These are phyloP conservation scores for Herpetotheres cachinnans DNA, from an alignment of 2,113 vertebrate genomes.

Conservation along the genomic window DNA sequence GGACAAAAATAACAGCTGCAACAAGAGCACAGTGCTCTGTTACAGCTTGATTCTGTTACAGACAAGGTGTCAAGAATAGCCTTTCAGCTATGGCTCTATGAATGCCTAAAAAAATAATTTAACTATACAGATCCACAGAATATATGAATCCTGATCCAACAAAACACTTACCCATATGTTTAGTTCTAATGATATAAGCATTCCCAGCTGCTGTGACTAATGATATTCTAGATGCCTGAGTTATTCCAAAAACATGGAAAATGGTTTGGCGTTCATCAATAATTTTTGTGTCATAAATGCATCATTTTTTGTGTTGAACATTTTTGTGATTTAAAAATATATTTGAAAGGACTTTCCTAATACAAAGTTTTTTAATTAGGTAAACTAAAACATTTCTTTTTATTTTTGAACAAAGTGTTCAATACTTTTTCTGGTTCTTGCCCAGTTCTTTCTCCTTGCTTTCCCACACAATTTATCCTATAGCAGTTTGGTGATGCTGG, in stretches of 20 bases:
- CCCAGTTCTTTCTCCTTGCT: neutral
- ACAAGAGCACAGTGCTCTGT: neutral
- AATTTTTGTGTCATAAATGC: neutral
- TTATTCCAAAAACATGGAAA: neutral
- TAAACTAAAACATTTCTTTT: neutral
- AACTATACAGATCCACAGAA: neutral
- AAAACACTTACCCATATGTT: slow-evolving; percentile 33
- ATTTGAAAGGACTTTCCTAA: neutral
- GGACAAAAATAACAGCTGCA: neutral
- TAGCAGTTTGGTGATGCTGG: neutral
- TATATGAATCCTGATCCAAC: neutral
- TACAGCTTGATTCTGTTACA: neutral
- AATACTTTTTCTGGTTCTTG: neutral
- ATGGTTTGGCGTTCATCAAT: neutral
- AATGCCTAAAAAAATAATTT: neutral
- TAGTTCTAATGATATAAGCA: slow-evolving; percentile 28
- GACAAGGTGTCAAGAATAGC: neutral
- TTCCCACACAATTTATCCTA: neutral
- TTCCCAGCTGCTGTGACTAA: slow-evolving; percentile 32
- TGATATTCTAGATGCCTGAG: neutral
- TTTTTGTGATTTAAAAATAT: neutral
- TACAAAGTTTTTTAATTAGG: neutral
- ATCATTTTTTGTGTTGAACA: neutral
- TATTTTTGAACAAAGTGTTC: neutral
- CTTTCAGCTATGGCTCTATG: neutral